Evolutionary conservation across 2,797 vertebrate species (phyloP).

Genomic region (Enteromius paludinosus): DNA sequence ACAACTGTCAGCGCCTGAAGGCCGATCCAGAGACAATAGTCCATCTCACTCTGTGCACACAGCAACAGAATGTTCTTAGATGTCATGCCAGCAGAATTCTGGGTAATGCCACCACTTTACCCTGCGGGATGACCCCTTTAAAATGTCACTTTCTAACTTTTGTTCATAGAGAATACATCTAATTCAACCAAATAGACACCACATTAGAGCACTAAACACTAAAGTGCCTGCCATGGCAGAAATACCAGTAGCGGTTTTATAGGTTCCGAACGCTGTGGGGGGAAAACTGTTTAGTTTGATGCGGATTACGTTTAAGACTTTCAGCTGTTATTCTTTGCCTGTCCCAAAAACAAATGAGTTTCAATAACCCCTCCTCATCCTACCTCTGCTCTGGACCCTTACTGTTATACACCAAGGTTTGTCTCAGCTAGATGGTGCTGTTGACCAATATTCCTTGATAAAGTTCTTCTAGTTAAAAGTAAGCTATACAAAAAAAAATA

Average conservation of each 20-base stretch:
- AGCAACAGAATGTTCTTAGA: slow-evolving; percentile 74
- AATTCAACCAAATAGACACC: slow-evolving; percentile 16
- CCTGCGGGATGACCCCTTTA: slow-evolving; percentile 65
- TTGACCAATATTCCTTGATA: slow-evolving; percentile 22
- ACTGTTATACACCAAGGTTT: background rate
- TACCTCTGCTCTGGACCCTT: background rate
- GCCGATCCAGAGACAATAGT: slow-evolving; percentile 49
- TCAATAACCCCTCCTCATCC: background rate
- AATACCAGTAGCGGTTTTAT: background rate
- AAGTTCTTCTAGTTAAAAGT: background rate
- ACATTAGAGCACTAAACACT: background rate
- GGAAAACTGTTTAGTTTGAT: background rate
- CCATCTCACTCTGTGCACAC: slow-evolving; percentile 53
- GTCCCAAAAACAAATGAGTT: background rate
- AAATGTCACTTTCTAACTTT: slow-evolving; percentile 69
- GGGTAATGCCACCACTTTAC: slow-evolving; percentile 71
- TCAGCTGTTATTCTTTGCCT: background rate
- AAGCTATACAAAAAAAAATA: background rate
- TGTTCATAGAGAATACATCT: slow-evolving; percentile 66
- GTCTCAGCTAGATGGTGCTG: slow-evolving; percentile 58
- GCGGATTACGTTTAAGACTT: background rate
- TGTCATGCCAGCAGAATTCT: slow-evolving; percentile 71
- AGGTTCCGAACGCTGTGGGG: background rate
- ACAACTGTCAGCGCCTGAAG: slow-evolving; percentile 22
- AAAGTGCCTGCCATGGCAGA: background rate